phyloP scores from a whole-genome alignment of 1,140 invertebrate genomes.

The Pachypsylla venusta region DNA sequence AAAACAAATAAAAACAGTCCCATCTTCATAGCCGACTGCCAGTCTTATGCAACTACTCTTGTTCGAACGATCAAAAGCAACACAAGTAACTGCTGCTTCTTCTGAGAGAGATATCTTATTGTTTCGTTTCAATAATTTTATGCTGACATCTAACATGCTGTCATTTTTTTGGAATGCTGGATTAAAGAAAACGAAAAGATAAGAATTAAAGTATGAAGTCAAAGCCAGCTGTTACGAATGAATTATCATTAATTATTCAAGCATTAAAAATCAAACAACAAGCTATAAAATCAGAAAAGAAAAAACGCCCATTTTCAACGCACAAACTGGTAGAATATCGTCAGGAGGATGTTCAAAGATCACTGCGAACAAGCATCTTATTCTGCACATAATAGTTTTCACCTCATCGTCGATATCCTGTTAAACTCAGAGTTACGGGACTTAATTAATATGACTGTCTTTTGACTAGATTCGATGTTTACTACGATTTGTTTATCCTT shows the following conservation, averaged over 20 bases:
- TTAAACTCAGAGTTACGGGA: too few species aligned
- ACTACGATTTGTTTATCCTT: too few species aligned
- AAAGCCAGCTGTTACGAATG: too few species aligned
- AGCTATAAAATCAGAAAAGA: background rate
- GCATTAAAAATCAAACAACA: background rate
- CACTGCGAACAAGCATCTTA: background rate
- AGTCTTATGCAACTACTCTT: background rate
- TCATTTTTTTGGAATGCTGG: background rate
- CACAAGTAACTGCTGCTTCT: background rate
- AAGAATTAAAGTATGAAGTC: too few species aligned
- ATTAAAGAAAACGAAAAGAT: too few species aligned
- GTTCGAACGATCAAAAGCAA: background rate
- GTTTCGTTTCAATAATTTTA: constrained; percentile 1
- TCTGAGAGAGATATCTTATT: background rate
- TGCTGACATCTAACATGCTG: background rate
- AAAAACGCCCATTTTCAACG: background rate
- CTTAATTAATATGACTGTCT: too few species aligned
- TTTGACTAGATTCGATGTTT: too few species aligned
- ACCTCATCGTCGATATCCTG: background rate
- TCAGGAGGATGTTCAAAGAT: background rate
- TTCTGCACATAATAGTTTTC: background rate
- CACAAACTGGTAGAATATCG: background rate
- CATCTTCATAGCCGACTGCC: constrained; percentile 1
- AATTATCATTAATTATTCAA: background rate
- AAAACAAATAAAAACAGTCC: background rate